Conservation (phyloP, 2,888 invertebrate genomes). For the Seladonia tumulorum region DNA sequence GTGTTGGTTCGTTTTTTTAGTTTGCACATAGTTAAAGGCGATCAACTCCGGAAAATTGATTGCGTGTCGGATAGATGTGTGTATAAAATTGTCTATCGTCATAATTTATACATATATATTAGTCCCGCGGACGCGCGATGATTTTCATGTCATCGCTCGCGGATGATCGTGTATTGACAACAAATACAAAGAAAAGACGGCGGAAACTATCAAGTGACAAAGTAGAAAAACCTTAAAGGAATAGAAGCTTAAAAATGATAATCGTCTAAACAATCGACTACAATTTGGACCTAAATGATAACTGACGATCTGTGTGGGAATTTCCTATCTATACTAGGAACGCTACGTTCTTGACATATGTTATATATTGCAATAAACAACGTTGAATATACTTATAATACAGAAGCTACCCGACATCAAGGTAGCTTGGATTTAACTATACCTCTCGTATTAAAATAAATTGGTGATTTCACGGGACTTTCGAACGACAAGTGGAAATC, state of each 20-base stretch:
- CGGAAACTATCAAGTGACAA: neutral
- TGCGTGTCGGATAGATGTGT: neutral
- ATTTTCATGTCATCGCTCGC: neutral
- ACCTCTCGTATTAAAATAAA: constrained; percentile 41
- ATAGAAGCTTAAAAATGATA: constrained; percentile 8
- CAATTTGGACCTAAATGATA: neutral
- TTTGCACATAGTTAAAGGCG: neutral
- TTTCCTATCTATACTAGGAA: constrained; percentile 55
- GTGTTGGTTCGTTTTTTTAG: neutral
- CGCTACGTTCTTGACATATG: constrained; percentile 39
- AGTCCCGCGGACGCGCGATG: neutral
- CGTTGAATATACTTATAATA: constrained; percentile 51
- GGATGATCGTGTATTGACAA: neutral
- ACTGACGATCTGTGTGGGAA: neutral
- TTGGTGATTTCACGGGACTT: constrained; percentile 28
- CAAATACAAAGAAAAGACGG: neutral
- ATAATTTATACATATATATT: constrained; percentile 1
- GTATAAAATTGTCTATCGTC: constrained; percentile 13
- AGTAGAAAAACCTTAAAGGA: neutral
- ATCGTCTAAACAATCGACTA: constrained; percentile 9
- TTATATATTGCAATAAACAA: constrained; percentile 58
- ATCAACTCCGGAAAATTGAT: neutral
- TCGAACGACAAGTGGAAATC: constrained; percentile 17
- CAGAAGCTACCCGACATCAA: constrained; percentile 42
- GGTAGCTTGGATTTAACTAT: constrained; percentile 40